Evolutionary conservation across 92 coral and sea anemone species (phyloP).

Genomic region (Bergia puertoricense): DNA sequence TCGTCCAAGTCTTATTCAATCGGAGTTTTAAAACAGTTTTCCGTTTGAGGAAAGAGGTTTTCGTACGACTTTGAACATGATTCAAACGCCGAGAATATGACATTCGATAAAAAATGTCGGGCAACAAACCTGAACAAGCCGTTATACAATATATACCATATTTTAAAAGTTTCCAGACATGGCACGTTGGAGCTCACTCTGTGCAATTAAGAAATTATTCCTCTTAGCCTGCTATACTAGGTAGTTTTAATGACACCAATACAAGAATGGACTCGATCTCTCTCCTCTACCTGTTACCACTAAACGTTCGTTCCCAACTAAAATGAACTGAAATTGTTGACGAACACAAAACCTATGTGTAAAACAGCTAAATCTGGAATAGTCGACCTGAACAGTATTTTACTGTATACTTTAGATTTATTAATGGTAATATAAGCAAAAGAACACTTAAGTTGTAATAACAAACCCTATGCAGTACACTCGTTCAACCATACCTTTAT

Average conservation of each 20-base stretch:
- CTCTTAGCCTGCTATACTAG: not conserved
- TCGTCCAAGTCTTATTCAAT: not conserved
- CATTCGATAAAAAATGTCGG: not conserved
- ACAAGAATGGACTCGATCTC: not conserved
- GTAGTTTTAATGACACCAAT: not conserved
- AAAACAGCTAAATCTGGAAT: no score
- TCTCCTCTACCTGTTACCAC: not conserved
- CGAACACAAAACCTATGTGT: no score
- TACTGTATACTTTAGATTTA: not conserved
- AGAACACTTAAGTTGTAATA: not conserved
- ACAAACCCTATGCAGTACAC: no score
- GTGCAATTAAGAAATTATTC: slow-evolving; percentile 1
- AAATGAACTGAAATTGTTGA: not conserved
- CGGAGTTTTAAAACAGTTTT: not conserved
- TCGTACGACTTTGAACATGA: not conserved
- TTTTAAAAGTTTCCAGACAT: not conserved
- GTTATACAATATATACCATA: not conserved
- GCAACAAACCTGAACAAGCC: not conserved
- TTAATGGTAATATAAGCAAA: not conserved
- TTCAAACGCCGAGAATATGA: no score
- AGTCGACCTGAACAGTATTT: not conserved
- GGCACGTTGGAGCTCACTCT: not conserved
- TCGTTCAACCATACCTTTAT: not conserved
- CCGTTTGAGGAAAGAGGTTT: not conserved
- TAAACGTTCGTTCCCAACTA: not conserved